Evolutionary conservation across 2,113 vertebrate genomes (phyloP).

Genomic region (Actenoides lindsayi): DNA sequence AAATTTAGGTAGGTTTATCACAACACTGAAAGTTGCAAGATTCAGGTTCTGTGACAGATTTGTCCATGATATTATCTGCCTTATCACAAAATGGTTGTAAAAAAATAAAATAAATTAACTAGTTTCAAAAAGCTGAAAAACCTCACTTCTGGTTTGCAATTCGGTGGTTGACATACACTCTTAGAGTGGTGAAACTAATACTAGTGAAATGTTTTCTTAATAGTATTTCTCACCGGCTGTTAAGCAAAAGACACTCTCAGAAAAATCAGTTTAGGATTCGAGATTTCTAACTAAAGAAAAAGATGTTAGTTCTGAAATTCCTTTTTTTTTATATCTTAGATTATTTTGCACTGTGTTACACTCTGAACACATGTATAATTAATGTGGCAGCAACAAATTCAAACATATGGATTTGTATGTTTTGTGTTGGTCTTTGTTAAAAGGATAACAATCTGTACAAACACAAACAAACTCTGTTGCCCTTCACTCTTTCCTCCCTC

Average conservation of each 20-base stretch:
- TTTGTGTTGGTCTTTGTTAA: constrained; percentile 47
- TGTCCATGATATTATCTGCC: not conserved
- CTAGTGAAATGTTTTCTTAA: not conserved
- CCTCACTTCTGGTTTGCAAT: not conserved
- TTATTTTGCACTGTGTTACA: not conserved
- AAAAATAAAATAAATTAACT: not conserved
- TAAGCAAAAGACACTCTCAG: not conserved
- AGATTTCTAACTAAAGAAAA: not conserved
- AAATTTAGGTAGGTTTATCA: not conserved
- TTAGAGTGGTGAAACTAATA: not conserved
- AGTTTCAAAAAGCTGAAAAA: not conserved
- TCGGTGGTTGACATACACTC: not conserved
- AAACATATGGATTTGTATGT: constrained; percentile 58
- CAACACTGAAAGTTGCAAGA: not conserved
- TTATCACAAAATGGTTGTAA: not conserved
- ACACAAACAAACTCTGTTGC: constrained; percentile 13
- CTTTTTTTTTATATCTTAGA: not conserved
- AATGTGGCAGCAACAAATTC: constrained; percentile 32
- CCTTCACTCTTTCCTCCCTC: constrained; percentile 37
- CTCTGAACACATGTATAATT: not conserved
- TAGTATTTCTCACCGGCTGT: not conserved
- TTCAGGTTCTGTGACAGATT: not conserved
- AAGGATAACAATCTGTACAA: constrained; percentile 45
- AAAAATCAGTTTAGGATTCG: not conserved
- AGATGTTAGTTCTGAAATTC: not conserved